Evolutionary conservation across 2,888 invertebrate genomes (phyloP).

Genomic region (Spialia ferax): DNA sequence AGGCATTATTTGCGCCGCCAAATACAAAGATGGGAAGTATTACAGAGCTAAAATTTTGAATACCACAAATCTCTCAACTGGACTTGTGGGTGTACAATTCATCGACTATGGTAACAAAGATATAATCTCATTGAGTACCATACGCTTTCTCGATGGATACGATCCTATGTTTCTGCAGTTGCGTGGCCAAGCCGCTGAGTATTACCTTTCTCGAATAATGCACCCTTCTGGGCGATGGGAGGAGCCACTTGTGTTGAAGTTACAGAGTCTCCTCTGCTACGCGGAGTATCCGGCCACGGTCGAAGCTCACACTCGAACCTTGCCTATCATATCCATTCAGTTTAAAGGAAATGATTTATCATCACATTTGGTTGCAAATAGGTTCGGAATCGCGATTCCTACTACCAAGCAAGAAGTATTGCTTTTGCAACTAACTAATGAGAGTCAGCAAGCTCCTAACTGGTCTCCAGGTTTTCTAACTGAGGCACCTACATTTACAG

Average conservation of each 20-base stretch:
- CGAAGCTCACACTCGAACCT: conserved; percentile 69
- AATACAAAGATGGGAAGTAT: conserved; percentile 89
- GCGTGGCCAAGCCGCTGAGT: conserved; percentile 87
- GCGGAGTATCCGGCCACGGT: conserved; percentile 70
- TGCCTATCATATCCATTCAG: conserved; percentile 77
- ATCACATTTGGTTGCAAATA: conserved; percentile 72
- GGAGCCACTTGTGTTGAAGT: conserved; percentile 69
- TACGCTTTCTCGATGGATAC: conserved; percentile 86
- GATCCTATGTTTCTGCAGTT: conserved; percentile 79
- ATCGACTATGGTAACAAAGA: conserved; percentile 90
- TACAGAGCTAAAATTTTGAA: conserved; percentile 88
- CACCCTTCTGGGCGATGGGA: conserved; percentile 85
- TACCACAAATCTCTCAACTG: conserved; percentile 74
- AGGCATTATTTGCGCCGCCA: conserved; percentile 88
- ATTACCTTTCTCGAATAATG: conserved; percentile 86
- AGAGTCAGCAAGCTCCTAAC: conserved; percentile 58
- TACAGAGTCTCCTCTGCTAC: conserved; percentile 76
- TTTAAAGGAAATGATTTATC: conserved; percentile 82
- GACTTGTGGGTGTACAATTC: conserved; percentile 88
- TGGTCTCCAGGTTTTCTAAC: conserved; percentile 64
- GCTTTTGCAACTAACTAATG: conserved; percentile 58
- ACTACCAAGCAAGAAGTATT: conserved; percentile 79
- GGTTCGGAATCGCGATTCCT: conserved; percentile 76
- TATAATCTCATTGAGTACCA: conserved; percentile 85
- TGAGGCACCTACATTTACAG: conserved; percentile 64